Evolutionary conservation across 2,797 vertebrate genomes (phyloP).

Genomic region (Poliocrania exsul): DNA sequence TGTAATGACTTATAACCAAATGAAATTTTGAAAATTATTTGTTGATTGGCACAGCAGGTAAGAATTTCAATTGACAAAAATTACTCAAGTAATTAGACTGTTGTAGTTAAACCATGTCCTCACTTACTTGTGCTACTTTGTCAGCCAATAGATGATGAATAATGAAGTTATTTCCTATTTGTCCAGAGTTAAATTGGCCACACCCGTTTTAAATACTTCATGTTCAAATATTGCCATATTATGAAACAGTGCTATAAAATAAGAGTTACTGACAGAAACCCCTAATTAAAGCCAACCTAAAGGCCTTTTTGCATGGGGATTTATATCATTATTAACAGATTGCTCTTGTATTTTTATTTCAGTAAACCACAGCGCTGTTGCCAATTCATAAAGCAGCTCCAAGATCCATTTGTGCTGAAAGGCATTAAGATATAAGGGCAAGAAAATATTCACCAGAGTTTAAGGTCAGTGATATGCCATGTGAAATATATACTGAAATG

Average conservation of each 20-base stretch:
- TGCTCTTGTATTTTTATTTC: not conserved
- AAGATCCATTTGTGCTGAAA: not conserved
- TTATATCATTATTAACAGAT: conserved; percentile 2
- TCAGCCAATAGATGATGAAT: not conserved
- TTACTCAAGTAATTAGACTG: not conserved
- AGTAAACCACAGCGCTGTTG: not conserved
- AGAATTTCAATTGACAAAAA: not conserved
- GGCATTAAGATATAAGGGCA: not conserved
- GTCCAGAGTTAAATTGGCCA: not conserved
- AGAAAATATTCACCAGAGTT: conserved; percentile 23
- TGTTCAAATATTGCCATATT: not conserved
- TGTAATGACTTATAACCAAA: not conserved
- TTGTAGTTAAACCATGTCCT: not conserved
- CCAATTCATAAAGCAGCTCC: conserved; percentile 17
- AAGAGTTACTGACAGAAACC: not conserved
- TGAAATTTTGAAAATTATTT: not conserved
- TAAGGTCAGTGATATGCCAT: not conserved
- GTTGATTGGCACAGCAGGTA: not conserved
- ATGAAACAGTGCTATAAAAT: not conserved
- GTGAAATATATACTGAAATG: not conserved
- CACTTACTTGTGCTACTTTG: not conserved
- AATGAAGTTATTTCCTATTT: not conserved
- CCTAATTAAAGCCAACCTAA: not conserved
- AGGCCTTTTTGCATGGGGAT: not conserved
- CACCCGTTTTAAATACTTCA: not conserved